A percentile compares a stretch with the other conserved stretches of the same genome.
Evolutionary conservation across 2,113 vertebrate genomes (phyloP).

Genomic region (Nibea albiflora): DNA sequence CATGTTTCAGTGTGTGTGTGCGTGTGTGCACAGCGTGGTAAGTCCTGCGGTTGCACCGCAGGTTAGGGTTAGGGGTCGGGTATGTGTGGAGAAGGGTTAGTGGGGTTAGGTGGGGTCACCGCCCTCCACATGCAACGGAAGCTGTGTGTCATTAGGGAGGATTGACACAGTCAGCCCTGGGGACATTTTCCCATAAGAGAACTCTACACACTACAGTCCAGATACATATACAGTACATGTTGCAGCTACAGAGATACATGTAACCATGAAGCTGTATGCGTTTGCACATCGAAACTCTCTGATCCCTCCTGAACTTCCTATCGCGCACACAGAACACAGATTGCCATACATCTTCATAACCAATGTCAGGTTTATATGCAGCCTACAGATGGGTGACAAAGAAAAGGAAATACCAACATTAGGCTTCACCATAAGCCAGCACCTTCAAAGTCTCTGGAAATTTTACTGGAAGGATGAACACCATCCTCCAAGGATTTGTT

Average conservation of each 20-base stretch:
- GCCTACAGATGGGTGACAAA: not conserved
- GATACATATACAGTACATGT: slow-evolving; percentile 11
- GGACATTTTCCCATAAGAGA: slow-evolving; percentile 74
- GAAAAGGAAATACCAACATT: not conserved
- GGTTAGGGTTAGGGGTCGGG: slow-evolving; percentile 58
- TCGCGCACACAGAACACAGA: not conserved
- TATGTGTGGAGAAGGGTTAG: slow-evolving; percentile 72
- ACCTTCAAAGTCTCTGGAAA: not conserved
- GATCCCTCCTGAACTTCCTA: not conserved
- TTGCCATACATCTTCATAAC: not conserved
- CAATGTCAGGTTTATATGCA: not conserved
- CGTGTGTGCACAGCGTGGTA: slow-evolving; percentile 20
- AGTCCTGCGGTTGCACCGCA: slow-evolving; percentile 48
- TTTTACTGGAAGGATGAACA: not conserved
- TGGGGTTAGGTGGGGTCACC: slow-evolving; percentile 75
- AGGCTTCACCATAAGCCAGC: not conserved
- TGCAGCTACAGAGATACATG: not conserved
- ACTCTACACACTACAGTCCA: slow-evolving; percentile 26
- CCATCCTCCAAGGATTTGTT: slow-evolving; percentile 1
- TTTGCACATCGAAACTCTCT: not conserved
- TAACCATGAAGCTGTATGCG: not conserved
- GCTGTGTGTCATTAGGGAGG: slow-evolving; percentile 77
- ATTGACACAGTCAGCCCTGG: slow-evolving; percentile 66
- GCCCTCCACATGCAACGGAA: slow-evolving; percentile 78
- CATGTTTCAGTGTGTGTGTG: slow-evolving; percentile 22